Percentiles rank a stretch among this genome's conserved stretches.
Conservation (phyloP, 1,140 invertebrate species). For the Zaprionus lachaisei region DNA sequence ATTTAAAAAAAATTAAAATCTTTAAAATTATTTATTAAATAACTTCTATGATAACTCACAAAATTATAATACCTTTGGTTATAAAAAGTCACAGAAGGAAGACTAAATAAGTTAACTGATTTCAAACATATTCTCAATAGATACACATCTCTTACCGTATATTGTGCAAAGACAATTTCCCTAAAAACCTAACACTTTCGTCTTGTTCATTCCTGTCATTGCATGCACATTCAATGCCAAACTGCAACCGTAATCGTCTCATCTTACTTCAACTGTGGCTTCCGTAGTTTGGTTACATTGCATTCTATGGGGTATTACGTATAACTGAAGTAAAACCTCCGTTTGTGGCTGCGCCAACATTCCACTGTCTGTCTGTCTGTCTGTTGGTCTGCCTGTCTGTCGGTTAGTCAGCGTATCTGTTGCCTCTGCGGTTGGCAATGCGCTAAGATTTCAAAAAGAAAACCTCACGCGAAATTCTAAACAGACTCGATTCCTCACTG, state of each 20-base stretch:
- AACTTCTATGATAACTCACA: too few relatives aligned
- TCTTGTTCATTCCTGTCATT: neutral
- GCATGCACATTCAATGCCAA: constrained; percentile 44
- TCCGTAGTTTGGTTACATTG: constrained; percentile 51
- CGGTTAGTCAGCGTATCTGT: neutral
- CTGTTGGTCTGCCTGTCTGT: neutral
- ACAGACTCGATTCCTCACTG: neutral
- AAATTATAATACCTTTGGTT: too few relatives aligned
- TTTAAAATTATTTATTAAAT: too few relatives aligned
- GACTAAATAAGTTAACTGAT: too few relatives aligned
- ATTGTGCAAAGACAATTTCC: neutral
- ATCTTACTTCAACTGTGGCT: constrained; percentile 44
- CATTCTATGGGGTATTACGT: constrained; percentile 22
- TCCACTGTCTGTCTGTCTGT: constrained; percentile 37
- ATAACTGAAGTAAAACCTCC: constrained; percentile 8
- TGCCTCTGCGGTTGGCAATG: constrained; percentile 33
- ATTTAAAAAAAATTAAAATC: too few relatives aligned
- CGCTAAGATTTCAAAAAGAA: constrained; percentile 35
- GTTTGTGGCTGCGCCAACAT: constrained; percentile 65
- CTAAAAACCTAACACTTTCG: neutral
- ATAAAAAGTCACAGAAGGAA: too few relatives aligned
- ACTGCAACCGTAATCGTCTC: constrained; percentile 42
- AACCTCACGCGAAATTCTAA: constrained; percentile 35
- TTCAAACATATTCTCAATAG: too few relatives aligned
- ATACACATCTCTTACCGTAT: neutral